Base-by-base conservation (phyloP, 2,113 vertebrate genomes). In the Ailuropoda melanoleuca region DNA sequence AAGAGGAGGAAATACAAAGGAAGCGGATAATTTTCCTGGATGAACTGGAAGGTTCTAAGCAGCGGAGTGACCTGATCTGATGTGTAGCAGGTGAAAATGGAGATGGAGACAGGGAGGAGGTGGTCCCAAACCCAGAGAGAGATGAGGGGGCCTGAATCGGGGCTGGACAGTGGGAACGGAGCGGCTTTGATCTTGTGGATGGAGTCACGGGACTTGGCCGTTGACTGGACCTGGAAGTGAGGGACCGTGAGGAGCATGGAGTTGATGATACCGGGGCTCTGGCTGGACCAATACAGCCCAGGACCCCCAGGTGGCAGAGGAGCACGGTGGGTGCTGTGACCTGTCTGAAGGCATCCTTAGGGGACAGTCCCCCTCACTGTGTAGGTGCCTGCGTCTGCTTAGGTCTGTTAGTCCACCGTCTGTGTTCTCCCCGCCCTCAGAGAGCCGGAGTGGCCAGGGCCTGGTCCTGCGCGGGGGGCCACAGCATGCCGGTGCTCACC, bases 101-200 rank as follows among this genome's bases (percentile, higher is more conserved):
- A 70, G 48, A 10, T 3, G 18, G 55, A 55, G 39, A 15, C 17
- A 4, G 39, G 18, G 34, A 50, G 90, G 31, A 78, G 75, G 74
- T 46, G 21, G 6, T 6, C 29, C 2, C n/a, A 17, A 80, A 14
- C 37, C 14, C 24, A 9, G 58, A 13, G 9, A 48, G 37, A 91
- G 75, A 53, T 5, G 17, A 2, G 34, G 21, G 53, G 60, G 26
- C 6, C 66, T 37, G 37, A 81, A 11, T 56, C 62, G 26, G 53
- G 46, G 56, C 23, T 29, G 37, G 0, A 0, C 19, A 4, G 53
- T 9, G 5, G 78, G 31, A 4, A 37, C 1, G 34, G 39, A 53
- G 29, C 24, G n/a, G 39, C 21, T 93, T 75, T 70, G 50, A n/a
- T 56, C 88, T 84, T 72, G 43, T 5, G 81, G 77, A n/a, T 8